Evolutionary conservation across 2,113 vertebrate species (phyloP).

Genomic region (Lycaon pictus): DNA sequence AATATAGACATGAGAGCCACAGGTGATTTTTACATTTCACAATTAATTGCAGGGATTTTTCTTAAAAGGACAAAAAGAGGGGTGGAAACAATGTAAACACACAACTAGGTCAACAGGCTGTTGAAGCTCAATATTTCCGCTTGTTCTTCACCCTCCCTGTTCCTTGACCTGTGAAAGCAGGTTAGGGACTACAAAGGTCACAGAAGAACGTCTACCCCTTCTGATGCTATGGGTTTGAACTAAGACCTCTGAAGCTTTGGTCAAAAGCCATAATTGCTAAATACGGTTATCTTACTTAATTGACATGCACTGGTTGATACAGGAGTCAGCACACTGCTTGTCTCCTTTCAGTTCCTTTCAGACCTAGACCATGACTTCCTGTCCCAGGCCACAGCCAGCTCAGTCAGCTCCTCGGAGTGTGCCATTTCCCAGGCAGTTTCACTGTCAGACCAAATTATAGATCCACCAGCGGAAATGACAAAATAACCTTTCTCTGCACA

Average conservation of each 20-base stretch:
- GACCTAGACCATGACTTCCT: conserved; percentile 56
- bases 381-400: background rate
- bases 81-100: background rate
- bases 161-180: background rate
- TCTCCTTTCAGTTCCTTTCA: conserved; percentile 71
- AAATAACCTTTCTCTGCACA: background rate
- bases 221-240: conserved; percentile 40
- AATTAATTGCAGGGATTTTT: background rate
- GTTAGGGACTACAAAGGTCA: background rate
- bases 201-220: background rate
- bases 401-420: background rate
- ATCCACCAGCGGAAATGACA: background rate
- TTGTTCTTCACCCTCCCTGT: background rate
- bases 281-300: conserved; percentile 13
- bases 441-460: conserved; percentile 54
- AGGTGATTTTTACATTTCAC: background rate
- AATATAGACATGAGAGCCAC: background rate
- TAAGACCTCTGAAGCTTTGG: background rate
- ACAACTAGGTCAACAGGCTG: background rate
- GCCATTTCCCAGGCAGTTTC: conserved; percentile 13
- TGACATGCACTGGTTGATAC: background rate
- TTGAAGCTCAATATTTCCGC: background rate
- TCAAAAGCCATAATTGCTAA: conserved; percentile 51
- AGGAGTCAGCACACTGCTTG: background rate
- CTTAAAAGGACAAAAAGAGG: background rate